phyloP scores from a whole-genome alignment of 2,113 vertebrate species.

The Leptobrachium ailaonicum region DNA sequence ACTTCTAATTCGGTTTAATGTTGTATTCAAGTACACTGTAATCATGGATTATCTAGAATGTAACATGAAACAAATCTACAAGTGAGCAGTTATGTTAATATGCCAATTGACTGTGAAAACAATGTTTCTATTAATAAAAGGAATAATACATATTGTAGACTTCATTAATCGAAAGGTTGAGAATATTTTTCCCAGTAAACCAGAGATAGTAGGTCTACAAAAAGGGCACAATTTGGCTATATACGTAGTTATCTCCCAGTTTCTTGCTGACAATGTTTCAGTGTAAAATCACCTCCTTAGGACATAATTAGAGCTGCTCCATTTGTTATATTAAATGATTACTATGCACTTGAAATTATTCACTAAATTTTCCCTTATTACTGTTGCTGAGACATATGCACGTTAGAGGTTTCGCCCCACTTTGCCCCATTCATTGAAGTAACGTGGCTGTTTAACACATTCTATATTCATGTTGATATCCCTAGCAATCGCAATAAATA shows the following conservation, averaged over 20 bases:
- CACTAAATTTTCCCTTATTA: slow-evolving; percentile 79
- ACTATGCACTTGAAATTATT: slow-evolving; percentile 81
- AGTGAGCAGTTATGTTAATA: too few relatives aligned
- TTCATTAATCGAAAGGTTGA: background rate
- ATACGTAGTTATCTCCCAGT: slow-evolving; percentile 70
- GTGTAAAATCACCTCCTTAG: slow-evolving; percentile 84
- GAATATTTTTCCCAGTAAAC: background rate
- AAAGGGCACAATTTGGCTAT: slow-evolving; percentile 55
- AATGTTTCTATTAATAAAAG: too few relatives aligned
- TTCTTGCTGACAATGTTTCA: slow-evolving; percentile 79
- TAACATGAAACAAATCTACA: too few relatives aligned
- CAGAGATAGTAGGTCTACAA: background rate
- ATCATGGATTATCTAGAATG: too few relatives aligned
- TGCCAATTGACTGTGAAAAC: too few relatives aligned
- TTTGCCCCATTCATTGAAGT: background rate
- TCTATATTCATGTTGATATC: too few relatives aligned
- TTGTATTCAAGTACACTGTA: too few relatives aligned
- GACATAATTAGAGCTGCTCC: slow-evolving; percentile 85
- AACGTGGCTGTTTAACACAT: background rate
- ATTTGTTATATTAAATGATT: slow-evolving; percentile 87
- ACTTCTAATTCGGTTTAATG: too few relatives aligned
- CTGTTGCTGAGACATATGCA: slow-evolving; percentile 68
- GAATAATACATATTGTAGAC: too few relatives aligned
- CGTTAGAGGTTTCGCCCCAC: slow-evolving; percentile 16
- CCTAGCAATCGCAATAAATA: too few relatives aligned